A percentile compares a stretch with the other conserved stretches of the same genome.
phyloP scores from a whole-genome alignment of 1,140 invertebrate species.

The Pissodes strobi region DNA sequence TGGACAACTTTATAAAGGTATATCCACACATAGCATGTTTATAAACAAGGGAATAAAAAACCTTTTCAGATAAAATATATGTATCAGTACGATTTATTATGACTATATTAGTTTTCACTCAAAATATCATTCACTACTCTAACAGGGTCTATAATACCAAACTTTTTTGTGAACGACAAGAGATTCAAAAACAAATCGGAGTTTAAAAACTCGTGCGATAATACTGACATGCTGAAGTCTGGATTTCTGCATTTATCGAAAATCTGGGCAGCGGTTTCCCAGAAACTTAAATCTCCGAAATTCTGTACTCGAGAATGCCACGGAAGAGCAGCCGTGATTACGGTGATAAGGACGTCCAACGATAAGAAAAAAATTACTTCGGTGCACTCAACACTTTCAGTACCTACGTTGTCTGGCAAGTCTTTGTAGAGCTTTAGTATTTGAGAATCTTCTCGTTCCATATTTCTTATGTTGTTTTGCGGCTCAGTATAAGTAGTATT shows the following conservation, averaged over 20 bases:
- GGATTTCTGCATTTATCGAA: slow-evolving; percentile 35
- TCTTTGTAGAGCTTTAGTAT: neutral
- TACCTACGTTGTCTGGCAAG: slow-evolving; percentile 22
- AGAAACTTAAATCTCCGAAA: slow-evolving; percentile 40
- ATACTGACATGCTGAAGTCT: slow-evolving; percentile 42
- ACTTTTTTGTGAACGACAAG: slow-evolving; percentile 37
- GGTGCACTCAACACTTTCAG: neutral
- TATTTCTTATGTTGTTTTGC: too few relatives aligned
- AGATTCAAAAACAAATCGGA: slow-evolving; percentile 35
- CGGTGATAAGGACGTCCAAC: slow-evolving; percentile 39
- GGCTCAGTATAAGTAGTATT: too few relatives aligned
- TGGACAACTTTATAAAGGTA: too few relatives aligned
- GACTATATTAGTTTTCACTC: neutral
- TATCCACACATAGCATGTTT: too few relatives aligned
- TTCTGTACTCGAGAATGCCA: slow-evolving; percentile 43
- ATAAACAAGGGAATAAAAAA: too few relatives aligned
- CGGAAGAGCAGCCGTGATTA: slow-evolving; percentile 39
- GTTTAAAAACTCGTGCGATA: slow-evolving; percentile 46
- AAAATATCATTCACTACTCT: slow-evolving; percentile 10
- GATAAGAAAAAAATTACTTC: slow-evolving; percentile 39
- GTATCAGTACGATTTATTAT: too few relatives aligned
- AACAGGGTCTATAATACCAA: slow-evolving; percentile 31
- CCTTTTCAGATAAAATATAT: too few relatives aligned
- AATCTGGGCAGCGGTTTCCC: slow-evolving; percentile 36
- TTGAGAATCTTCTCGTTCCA: neutral